A percentile compares a stretch with the other conserved stretches of the same genome.
These are phyloP conservation scores for Pachymerium ferrugineum DNA, from an alignment of 2,888 invertebrate genomes.

Conservation along the genomic window DNA sequence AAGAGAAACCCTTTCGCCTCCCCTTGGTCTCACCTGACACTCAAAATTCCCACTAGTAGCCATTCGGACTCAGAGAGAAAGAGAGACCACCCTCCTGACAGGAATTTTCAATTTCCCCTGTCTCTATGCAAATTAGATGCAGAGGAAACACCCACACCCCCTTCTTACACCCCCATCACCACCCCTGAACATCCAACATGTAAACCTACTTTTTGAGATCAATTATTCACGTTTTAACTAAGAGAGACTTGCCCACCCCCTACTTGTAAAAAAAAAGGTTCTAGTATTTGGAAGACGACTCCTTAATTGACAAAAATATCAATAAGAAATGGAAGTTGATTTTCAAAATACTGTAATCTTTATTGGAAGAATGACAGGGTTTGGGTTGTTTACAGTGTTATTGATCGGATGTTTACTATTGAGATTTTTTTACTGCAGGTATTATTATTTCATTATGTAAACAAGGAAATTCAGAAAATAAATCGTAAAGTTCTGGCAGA, in stretches of 20 bases:
- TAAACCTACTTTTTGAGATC: conserved; percentile 33
- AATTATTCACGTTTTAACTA: conserved; percentile 34
- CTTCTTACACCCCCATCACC: not conserved
- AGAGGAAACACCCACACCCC: not conserved
- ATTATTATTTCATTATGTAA: too few relatives aligned
- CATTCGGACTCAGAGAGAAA: not conserved
- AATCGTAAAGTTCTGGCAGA: too few relatives aligned
- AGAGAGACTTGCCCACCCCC: not conserved
- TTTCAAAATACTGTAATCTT: not conserved
- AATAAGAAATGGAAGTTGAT: not conserved
- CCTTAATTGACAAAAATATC: not conserved
- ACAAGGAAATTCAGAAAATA: too few relatives aligned
- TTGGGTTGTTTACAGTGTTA: too few relatives aligned
- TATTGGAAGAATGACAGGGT: too few relatives aligned
- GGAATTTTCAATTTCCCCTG: conserved; percentile 31
- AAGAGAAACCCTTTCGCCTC: conserved; percentile 9
- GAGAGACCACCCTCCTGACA: conserved; percentile 28
- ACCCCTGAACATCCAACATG: conserved; percentile 19
- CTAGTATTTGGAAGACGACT: not conserved
- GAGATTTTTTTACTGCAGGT: too few relatives aligned
- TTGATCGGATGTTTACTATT: too few relatives aligned
- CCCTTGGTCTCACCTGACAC: conserved; percentile 5
- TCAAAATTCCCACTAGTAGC: conserved; percentile 14
- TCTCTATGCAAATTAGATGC: conserved; percentile 33
- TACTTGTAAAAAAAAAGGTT: too few relatives aligned